A percentile compares a stretch with the other conserved stretches of the same genome.
Conservation (phyloP, 2,888 invertebrate genomes). For the Nipponacmea schrenckii region DNA sequence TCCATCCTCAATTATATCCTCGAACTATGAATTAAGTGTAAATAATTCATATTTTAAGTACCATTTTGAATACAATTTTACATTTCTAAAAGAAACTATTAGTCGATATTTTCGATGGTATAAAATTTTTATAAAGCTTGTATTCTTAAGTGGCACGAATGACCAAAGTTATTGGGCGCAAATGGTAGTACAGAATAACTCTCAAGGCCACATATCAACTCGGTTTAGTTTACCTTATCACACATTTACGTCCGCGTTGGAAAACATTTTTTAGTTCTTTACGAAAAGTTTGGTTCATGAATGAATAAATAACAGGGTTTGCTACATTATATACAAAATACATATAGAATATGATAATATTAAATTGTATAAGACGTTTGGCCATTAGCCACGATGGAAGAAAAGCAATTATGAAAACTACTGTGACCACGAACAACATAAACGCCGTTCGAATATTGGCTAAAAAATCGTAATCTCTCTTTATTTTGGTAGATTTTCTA, state of each 20-base stretch:
- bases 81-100: no score
- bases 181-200: no score
- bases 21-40: no score
- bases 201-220: no score
- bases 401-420: constrained; percentile 54
- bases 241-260: constrained; percentile 17
- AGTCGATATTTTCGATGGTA: no score
- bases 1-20: no score
- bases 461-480: constrained; percentile 29
- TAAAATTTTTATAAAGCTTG: no score
- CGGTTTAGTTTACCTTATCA: background rate
- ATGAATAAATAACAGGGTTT: constrained; percentile 56
- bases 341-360: constrained; percentile 50
- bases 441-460: constrained; percentile 54
- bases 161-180: no score
- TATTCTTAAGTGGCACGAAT: no score
- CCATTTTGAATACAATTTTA: no score
- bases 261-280: constrained; percentile 42
- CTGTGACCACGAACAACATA: constrained; percentile 58
- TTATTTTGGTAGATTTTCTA: constrained; percentile 27
- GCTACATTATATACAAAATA: constrained; percentile 58
- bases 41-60: no score
- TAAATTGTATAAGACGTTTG: constrained; percentile 34
- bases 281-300: constrained; percentile 57
- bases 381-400: constrained; percentile 51